Base-by-base conservation (phyloP, 2,888 invertebrate genomes). In the Drosophila lacicola region DNA sequence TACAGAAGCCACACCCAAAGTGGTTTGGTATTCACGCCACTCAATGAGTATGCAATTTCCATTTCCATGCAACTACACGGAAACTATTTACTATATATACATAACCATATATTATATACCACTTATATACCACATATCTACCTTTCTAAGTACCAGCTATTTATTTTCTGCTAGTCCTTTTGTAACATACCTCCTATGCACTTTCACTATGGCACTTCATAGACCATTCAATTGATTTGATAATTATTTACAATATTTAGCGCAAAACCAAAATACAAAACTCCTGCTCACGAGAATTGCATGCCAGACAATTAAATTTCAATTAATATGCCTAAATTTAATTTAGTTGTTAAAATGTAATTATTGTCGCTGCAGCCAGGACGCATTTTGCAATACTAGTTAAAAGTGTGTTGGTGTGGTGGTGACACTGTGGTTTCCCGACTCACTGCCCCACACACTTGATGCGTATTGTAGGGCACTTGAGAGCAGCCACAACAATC, bases 21-120 rank as follows among this genome's bases (percentile, higher is more conserved):
- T 89, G 92, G 92, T 90, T 86, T 91, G 91, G 91, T 91, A 80
- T 90, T 91, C 78, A 89, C 91, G 81, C 91, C 91, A 88, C 92
- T 91, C 82, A 91, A 91, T 91, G 91, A 91, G 91, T 91, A 91
- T 90, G 92, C 91, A 87, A 87, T 69, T 80, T 75, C 44, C 63
- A 56, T 77, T 53, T 37, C 25, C 37, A 53, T 62, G 25, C 57
- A 51, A 55, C 65, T 44, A 41, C 41, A 51, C 51, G 54, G 50
- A 46, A 75, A 63, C 57, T 68, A 61, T 44, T 64, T 70, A 67
- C 33, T 65, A 61, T 41, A 21, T 54, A 61, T 61, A 56, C 62
- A 68, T 60, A 45, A 29, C 36, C 14, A 72, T 54, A 61, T 45
- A 29, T 63, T 56, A 68, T 60, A 56, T 69, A 33, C 34, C 13